Base-by-base conservation (phyloP, 2,113 vertebrate species). In the Gopherus evgoodei region DNA sequence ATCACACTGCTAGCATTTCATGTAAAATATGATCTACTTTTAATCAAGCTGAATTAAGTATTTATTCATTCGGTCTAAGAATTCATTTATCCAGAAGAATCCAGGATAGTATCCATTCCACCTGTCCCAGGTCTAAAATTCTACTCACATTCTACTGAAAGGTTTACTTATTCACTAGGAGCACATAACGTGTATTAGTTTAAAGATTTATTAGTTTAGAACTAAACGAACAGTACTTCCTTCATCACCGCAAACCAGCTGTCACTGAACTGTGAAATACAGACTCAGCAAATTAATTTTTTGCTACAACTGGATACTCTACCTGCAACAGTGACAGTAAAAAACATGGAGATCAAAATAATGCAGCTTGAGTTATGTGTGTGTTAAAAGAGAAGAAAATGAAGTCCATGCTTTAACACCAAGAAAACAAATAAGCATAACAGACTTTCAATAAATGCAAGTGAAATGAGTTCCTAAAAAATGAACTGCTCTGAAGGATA, bases 251-350 rank as follows among this genome's bases (percentile, higher is more conserved):
- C 2, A 2, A 93, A 87, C 8, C 52, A 92, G 52, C 82, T 78
- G 47, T 87, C 49, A 12, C 0, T 80, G 92, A 90, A 93, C 56
- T 54, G 49, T 88, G 54, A 97, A 95, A 91, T 52, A 92, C 2
- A 84, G 10, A 94, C 7, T 72, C 16, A 84, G 25, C 19, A 93
- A 97, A 93, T 82, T 82, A 44, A 78, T 54, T 65, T 88, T 88
- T 81, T 14, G 1, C 9, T 90, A 83, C 4, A 11, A 49, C 5
- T 93, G 47, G 82, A 87, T 89, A 87, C 92, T 11, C 52, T 93
- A 79, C 90, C 69, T 92, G 85, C 49, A 69, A 65, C 54, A 90
- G 53, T 21, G n/a, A 84, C 57, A 92, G 93, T 56, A 94, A 95
- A 90, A 93, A 83, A 2, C 16, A 76, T 24, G 47, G 38, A 6